Conservation (phyloP, 2,888 invertebrate species). For the Erebia ligea region DNA sequence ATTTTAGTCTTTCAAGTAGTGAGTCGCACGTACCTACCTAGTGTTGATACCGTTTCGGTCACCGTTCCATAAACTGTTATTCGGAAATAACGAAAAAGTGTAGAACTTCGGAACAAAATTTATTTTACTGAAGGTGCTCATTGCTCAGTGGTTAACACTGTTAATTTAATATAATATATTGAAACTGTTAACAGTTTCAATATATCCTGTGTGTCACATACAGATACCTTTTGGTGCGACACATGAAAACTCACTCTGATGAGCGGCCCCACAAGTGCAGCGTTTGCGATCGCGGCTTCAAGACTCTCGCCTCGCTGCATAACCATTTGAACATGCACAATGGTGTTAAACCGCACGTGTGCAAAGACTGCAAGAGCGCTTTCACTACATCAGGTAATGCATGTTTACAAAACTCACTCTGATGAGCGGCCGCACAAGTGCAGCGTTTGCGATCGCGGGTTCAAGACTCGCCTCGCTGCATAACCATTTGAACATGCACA, state of each 20-base stretch:
- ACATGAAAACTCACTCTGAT: conserved; percentile 97
- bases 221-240: conserved; percentile 93
- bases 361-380: conserved; percentile 93
- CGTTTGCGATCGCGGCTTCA: conserved; percentile 97
- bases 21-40: too few species aligned
- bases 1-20: too few species aligned
- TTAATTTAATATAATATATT: too few species aligned
- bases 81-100: too few species aligned
- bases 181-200: too few species aligned
- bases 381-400: conserved; percentile 93
- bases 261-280: conserved; percentile 96
- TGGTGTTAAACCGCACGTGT: conserved; percentile 95
- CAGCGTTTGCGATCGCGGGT: conserved; percentile 95
- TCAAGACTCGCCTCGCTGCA: conserved; percentile 96
- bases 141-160: too few species aligned
- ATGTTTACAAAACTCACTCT: conserved; percentile 89
- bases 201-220: neutral
- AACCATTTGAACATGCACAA: conserved; percentile 99
- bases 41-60: too few species aligned
- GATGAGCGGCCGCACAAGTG: conserved; percentile 97
- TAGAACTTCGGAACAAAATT: too few species aligned
- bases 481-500: conserved; percentile 98
- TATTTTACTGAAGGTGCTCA: too few species aligned
- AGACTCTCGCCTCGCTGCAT: conserved; percentile 94
- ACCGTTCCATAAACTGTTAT: too few species aligned